Conservation (phyloP, 1,140 invertebrate genomes). For the Aphaenogaster floridana region DNA sequence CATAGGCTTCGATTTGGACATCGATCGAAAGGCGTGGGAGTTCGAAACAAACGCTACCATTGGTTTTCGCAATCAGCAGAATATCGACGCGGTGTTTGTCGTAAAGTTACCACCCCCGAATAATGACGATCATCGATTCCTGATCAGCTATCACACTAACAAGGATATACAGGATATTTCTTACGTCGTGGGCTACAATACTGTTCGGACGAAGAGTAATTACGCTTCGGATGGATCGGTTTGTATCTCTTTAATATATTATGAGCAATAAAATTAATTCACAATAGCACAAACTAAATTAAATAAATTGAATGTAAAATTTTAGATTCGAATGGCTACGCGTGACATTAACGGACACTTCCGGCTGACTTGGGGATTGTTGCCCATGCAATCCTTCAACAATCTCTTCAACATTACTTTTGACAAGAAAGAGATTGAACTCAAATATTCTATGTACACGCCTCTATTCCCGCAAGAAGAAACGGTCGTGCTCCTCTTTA, state of each 20-base stretch:
- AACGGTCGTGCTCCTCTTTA: slow-evolving; percentile 82
- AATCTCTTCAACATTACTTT: slow-evolving; percentile 86
- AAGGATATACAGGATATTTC: slow-evolving; percentile 80
- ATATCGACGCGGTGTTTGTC: slow-evolving; percentile 87
- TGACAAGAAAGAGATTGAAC: slow-evolving; percentile 81
- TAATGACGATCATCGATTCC: slow-evolving; percentile 88
- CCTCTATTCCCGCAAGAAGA: slow-evolving; percentile 85
- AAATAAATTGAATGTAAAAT: slow-evolving; percentile 31
- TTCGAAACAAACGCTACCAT: slow-evolving; percentile 88
- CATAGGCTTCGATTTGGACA: slow-evolving; percentile 86
- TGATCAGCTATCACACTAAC: slow-evolving; percentile 85
- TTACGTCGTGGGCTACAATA: slow-evolving; percentile 86
- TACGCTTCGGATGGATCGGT: slow-evolving; percentile 84
- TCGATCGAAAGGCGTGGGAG: slow-evolving; percentile 87
- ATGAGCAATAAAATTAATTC: not conserved
- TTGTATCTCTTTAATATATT: slow-evolving; percentile 62
- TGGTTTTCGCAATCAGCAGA: slow-evolving; percentile 84
- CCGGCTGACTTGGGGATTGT: slow-evolving; percentile 85
- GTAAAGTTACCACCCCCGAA: slow-evolving; percentile 89
- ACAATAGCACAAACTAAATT: not conserved
- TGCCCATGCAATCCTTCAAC: slow-evolving; percentile 78
- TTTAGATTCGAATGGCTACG: slow-evolving; percentile 75
- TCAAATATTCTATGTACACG: slow-evolving; percentile 86
- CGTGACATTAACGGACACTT: slow-evolving; percentile 85
- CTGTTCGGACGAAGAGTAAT: slow-evolving; percentile 84